Percentiles rank a stretch among this genome's conserved stretches.
Evolutionary conservation across 2,888 invertebrate species (phyloP).

Genomic region (Gari tellinella): DNA sequence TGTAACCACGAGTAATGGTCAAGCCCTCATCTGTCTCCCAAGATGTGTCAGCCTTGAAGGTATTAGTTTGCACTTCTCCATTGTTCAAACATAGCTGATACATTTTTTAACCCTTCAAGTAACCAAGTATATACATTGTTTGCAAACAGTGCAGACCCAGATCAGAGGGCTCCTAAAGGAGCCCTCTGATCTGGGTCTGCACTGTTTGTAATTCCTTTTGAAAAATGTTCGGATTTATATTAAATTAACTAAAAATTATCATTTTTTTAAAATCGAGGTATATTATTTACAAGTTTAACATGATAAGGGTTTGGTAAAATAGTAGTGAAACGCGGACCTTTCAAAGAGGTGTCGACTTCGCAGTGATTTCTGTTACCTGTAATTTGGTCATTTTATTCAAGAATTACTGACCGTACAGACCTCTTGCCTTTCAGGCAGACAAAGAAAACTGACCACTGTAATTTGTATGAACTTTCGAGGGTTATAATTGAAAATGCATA

Average conservation of each 20-base stretch:
- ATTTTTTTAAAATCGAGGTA: no score
- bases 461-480: conserved; percentile 41
- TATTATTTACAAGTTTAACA: no score
- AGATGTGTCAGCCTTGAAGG: neutral
- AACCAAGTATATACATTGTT: no score
- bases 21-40: neutral
- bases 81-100: conserved; percentile 17
- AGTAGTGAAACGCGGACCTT: conserved; percentile 28
- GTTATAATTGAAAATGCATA: conserved; percentile 59
- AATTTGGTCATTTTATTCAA: conserved; percentile 60
- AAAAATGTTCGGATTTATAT: no score
- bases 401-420: conserved; percentile 33
- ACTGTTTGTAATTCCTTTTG: no score
- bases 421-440: conserved; percentile 27
- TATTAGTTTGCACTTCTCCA: conserved; percentile 29
- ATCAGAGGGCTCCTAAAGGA: no score
- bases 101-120: conserved; percentile 3
- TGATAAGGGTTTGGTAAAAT: no score
- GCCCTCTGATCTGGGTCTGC: no score
- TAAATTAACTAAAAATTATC: no score
- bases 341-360: conserved; percentile 42
- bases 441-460: conserved; percentile 31
- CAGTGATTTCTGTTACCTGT: conserved; percentile 44
- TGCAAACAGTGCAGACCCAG: no score
- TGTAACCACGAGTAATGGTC: no score